Conservation (phyloP, 2,888 invertebrate species). For the Acronicta psi region DNA sequence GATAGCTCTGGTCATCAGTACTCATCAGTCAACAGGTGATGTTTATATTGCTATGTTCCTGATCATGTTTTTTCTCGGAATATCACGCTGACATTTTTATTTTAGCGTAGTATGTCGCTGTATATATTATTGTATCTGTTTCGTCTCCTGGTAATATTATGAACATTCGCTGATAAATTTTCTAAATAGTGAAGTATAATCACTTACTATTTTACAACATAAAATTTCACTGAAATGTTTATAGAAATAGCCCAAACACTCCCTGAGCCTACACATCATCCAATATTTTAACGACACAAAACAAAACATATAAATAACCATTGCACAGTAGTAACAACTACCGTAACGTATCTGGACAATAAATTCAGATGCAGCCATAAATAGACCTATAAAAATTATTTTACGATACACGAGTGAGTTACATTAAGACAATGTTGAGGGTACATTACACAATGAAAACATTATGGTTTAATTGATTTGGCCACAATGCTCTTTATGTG, state of each 20-base stretch:
- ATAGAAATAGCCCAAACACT: conserved; percentile 24
- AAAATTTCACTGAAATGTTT: conserved; percentile 1
- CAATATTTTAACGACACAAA: conserved; percentile 64
- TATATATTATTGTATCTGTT: background rate
- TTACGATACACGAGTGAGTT: conserved; percentile 84
- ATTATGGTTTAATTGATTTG: conserved; percentile 88
- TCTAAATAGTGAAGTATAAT: background rate
- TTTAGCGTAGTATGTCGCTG: background rate
- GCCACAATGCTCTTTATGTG: conserved; percentile 82
- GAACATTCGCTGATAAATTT: background rate
- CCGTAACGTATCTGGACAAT: conserved; percentile 85
- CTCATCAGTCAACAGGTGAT: conserved; percentile 75
- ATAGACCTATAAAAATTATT: conserved; percentile 87
- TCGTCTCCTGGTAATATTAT: background rate
- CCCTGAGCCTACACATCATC: conserved; percentile 27
- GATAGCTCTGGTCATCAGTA: conserved; percentile 67
- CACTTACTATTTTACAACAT: no score
- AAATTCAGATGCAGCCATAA: conserved; percentile 81
- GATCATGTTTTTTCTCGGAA: conserved; percentile 28
- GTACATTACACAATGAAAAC: conserved; percentile 83
- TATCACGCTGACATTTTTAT: background rate
- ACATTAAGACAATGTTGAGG: conserved; percentile 87
- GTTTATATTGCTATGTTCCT: conserved; percentile 58
- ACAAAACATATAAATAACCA: conserved; percentile 73
- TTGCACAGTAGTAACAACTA: conserved; percentile 76